These are phyloP conservation scores for Hyposoter didymator DNA, from an alignment of 2,888 invertebrate genomes.

Conservation along the genomic window DNA sequence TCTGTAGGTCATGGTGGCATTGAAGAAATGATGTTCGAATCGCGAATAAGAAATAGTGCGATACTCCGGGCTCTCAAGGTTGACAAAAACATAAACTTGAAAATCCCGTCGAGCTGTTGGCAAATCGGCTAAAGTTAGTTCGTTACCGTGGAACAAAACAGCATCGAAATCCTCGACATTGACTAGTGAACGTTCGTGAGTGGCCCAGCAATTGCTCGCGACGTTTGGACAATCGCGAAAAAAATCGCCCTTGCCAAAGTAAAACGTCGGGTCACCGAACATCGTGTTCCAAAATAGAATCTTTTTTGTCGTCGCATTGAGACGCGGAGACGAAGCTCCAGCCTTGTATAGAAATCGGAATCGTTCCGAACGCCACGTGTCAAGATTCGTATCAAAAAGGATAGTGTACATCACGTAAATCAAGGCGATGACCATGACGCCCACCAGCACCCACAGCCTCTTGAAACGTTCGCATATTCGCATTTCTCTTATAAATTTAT, in stretches of 20 bases:
- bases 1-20: slow-evolving; percentile 86
- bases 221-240: slow-evolving; percentile 78
- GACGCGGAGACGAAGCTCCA: no score
- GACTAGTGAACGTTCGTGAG: slow-evolving; percentile 79
- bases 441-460: slow-evolving; percentile 53
- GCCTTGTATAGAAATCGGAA: background rate
- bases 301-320: slow-evolving; percentile 64
- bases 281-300: slow-evolving; percentile 80
- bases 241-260: slow-evolving; percentile 73
- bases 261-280: slow-evolving; percentile 75
- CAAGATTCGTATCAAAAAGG: slow-evolving; percentile 61
- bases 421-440: slow-evolving; percentile 48
- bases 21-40: slow-evolving; percentile 84
- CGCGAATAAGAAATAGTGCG: slow-evolving; percentile 68
- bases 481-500: slow-evolving; percentile 13
- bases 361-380: slow-evolving; percentile 34
- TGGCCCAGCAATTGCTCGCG: slow-evolving; percentile 84
- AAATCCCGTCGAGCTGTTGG: slow-evolving; percentile 81
- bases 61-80: slow-evolving; percentile 84
- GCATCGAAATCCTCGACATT: slow-evolving; percentile 85
- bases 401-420: slow-evolving; percentile 66
- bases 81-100: slow-evolving; percentile 85
- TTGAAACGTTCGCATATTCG: slow-evolving; percentile 27
- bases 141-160: slow-evolving; percentile 85
- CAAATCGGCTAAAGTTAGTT: slow-evolving; percentile 78